Evolutionary conservation across 2,888 invertebrate species (phyloP).

Genomic region (Acanthosepion lycidas): DNA sequence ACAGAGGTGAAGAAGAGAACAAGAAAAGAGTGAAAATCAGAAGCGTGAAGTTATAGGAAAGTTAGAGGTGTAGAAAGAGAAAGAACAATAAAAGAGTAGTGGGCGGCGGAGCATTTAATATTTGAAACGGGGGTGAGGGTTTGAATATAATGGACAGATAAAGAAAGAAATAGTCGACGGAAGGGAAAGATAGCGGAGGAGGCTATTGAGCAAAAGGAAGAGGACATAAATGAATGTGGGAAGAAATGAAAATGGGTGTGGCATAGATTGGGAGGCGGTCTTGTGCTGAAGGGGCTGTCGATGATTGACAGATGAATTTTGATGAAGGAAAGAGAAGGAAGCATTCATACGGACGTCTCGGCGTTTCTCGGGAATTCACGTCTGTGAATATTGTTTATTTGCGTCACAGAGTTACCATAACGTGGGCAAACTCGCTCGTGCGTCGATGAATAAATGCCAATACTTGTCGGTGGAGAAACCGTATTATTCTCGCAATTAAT

Average conservation of each 20-base stretch:
- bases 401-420: not conserved
- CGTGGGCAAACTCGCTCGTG: not conserved
- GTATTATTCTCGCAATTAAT: not conserved
- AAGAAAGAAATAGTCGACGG: not conserved
- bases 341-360: not conserved
- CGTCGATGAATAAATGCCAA: not conserved
- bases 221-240: not conserved
- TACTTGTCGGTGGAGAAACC: not conserved
- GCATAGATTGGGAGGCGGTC: not conserved
- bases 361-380: not conserved
- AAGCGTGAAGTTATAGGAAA: too few relatives aligned
- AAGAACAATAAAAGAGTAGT: not conserved
- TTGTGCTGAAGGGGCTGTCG: not conserved
- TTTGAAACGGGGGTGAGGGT: not conserved
- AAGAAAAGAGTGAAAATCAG: too few relatives aligned
- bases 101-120: not conserved
- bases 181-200: not conserved
- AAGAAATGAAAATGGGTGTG: not conserved
- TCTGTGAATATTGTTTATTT: not conserved
- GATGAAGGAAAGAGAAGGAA: not conserved
- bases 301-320: not conserved
- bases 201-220: not conserved
- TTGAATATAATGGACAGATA: not conserved
- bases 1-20: too few relatives aligned
- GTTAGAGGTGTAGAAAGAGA: too few relatives aligned